Percentiles rank a stretch among this genome's conserved stretches.
Conservation (phyloP, 2,113 vertebrate genomes). For the Lagopus leucura region DNA sequence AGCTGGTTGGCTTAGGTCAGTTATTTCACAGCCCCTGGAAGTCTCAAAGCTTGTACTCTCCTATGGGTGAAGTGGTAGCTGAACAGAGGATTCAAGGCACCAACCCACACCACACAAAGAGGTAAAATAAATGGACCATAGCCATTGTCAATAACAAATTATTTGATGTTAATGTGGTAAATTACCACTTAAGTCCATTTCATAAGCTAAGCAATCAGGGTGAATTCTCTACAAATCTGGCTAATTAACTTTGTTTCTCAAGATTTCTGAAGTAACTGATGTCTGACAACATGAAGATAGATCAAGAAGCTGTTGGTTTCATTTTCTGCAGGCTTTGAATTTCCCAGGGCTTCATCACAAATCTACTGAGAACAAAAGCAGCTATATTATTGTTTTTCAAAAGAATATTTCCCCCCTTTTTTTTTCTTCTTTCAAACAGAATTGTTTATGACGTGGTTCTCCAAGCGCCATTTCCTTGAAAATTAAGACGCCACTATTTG, state of each 20-base stretch:
- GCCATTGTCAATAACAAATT: background rate
- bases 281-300: background rate
- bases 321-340: background rate
- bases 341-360: background rate
- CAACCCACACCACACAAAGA: fast-evolving
- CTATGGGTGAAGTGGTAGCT: background rate
- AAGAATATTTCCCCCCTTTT: background rate
- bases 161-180: background rate
- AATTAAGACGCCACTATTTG: background rate
- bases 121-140: background rate
- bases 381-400: background rate
- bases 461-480: background rate
- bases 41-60: background rate
- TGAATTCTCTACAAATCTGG: background rate
- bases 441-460: background rate
- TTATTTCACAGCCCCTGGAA: background rate
- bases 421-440: background rate
- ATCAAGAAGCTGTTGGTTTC: background rate
- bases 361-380: background rate
- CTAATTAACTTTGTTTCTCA: background rate
- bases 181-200: background rate
- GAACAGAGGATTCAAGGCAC: background rate
- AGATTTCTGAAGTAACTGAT: background rate
- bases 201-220: background rate
- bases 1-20: background rate